Evolutionary conservation across 2,888 invertebrate genomes (phyloP).

Genomic region (Phortica okadai): DNA sequence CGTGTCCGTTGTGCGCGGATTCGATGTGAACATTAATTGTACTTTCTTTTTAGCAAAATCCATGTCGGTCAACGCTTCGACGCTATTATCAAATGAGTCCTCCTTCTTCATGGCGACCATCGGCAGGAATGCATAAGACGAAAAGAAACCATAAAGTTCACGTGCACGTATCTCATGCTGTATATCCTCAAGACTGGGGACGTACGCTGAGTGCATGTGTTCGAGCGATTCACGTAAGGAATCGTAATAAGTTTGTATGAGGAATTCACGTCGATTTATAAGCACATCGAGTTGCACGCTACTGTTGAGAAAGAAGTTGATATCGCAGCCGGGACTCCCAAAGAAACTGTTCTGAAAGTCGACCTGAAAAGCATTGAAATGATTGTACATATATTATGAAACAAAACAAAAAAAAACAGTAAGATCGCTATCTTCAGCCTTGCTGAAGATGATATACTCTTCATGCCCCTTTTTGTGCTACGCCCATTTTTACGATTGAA

Average conservation of each 20-base stretch:
- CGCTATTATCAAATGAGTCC: constrained; percentile 72
- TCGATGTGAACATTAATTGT: constrained; percentile 73
- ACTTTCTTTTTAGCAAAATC: constrained; percentile 72
- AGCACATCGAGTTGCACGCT: constrained; percentile 73
- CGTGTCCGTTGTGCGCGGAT: constrained; percentile 71
- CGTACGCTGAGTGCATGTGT: constrained; percentile 59
- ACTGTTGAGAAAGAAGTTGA: constrained; percentile 76
- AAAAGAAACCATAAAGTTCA: constrained; percentile 73
- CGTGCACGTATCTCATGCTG: constrained; percentile 65
- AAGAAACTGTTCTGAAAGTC: constrained; percentile 75
- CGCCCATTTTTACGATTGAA: no score
- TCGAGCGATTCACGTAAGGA: constrained; percentile 64
- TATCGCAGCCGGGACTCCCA: constrained; percentile 75
- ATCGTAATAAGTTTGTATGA: constrained; percentile 70
- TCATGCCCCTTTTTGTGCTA: no score
- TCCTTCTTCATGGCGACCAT: constrained; percentile 75
- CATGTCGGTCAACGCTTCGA: constrained; percentile 70
- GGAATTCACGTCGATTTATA: constrained; percentile 65
- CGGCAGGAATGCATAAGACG: constrained; percentile 73
- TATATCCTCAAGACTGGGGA: constrained; percentile 69
- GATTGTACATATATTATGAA: no score
- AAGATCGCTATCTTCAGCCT: no score
- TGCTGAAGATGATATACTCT: no score
- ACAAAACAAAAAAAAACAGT: no score
- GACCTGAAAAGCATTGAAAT: constrained; percentile 54